Evolutionary conservation across 2,888 invertebrate species (phyloP).

Genomic region (Syritta pipiens): DNA sequence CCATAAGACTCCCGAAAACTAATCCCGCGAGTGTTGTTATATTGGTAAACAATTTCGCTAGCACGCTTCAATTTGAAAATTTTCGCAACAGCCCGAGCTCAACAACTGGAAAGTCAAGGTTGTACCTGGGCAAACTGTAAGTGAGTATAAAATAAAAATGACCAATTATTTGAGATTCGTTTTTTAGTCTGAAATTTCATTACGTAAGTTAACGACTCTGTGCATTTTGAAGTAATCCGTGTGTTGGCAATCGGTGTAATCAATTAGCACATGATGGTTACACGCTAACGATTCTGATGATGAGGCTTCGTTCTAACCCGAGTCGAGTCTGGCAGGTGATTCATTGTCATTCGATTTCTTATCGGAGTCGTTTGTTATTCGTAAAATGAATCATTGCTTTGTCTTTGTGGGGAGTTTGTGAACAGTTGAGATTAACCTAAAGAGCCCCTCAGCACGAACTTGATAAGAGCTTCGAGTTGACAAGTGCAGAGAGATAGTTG

Average conservation of each 20-base stretch:
- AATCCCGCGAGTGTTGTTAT: constrained; percentile 9
- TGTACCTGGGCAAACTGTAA: constrained; percentile 12
- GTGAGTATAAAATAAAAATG: constrained; percentile 18
- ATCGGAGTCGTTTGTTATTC: too few species aligned
- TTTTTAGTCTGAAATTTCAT: background rate
- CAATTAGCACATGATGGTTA: background rate
- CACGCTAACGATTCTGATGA: too few species aligned
- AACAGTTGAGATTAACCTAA: too few species aligned
- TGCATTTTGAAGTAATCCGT: background rate
- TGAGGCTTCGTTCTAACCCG: too few species aligned
- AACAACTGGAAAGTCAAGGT: constrained; percentile 7
- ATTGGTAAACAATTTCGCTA: constrained; percentile 7
- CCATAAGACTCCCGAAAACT: too few species aligned
- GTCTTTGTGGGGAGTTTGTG: too few species aligned
- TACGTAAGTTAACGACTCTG: constrained; percentile 20
- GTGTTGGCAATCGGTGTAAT: background rate
- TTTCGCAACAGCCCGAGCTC: constrained; percentile 1
- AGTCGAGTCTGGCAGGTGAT: too few species aligned
- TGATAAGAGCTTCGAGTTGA: too few species aligned
- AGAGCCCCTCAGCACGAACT: too few species aligned
- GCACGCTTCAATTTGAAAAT: background rate
- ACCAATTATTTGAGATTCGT: constrained; percentile 1
- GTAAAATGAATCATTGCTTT: too few species aligned
- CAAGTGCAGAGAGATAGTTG: too few species aligned
- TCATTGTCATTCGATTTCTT: too few species aligned